These are phyloP conservation scores for Lytechinus variegatus DNA, from an alignment of 35 echinoderm and acorn worm genomes.

Conservation along the genomic window DNA sequence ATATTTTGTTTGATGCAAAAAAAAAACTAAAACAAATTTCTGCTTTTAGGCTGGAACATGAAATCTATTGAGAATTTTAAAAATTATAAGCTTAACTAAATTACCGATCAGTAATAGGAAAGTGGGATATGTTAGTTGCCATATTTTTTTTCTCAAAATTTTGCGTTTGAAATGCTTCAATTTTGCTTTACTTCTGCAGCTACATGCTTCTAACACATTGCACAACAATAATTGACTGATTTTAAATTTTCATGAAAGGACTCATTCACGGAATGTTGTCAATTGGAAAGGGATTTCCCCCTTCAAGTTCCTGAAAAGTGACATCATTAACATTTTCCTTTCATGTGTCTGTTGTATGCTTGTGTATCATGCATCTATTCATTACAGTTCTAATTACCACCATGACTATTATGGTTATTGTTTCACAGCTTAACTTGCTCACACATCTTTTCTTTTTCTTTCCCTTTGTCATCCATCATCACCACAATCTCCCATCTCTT, in stretches of 20 bases:
- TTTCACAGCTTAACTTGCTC: neutral
- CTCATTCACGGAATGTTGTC: neutral
- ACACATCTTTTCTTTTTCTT: neutral
- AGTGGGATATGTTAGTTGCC: neutral
- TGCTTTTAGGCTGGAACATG: neutral
- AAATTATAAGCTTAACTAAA: neutral
- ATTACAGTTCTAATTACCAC: neutral
- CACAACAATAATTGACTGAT: neutral
- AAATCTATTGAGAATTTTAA: neutral
- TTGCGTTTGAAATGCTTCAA: neutral
- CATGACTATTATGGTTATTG: neutral
- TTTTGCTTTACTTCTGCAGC: neutral
- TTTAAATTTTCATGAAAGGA: neutral
- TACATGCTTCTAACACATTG: neutral
- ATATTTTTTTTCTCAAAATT: neutral
- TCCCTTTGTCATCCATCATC: neutral
- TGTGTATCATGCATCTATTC: neutral
- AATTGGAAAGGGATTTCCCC: neutral
- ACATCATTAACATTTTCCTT: neutral
- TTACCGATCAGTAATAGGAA: neutral
- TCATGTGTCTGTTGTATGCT: neutral
- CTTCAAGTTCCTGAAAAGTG: neutral
- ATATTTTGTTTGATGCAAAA: neutral
- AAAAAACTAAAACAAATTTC: neutral
- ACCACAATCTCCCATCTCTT: neutral